Conservation (phyloP, 35 echinoderm and acorn worm species). For the Eucidaris tribuloides region DNA sequence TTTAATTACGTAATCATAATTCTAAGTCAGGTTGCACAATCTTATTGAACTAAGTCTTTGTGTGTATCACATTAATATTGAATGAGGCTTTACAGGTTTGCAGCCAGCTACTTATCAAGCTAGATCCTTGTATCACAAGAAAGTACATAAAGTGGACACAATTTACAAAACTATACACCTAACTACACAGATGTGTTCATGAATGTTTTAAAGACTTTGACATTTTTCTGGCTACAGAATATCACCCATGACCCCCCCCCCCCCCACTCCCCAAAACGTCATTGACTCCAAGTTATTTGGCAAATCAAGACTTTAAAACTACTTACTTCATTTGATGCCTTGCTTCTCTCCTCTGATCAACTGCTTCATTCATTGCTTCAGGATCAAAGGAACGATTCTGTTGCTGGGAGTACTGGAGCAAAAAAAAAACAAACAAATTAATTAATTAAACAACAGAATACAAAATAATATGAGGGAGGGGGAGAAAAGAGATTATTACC, state of each 20-base stretch:
- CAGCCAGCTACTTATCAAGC: background rate
- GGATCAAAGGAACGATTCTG: slow-evolving; percentile 19
- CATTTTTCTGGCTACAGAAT: background rate
- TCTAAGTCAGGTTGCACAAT: background rate
- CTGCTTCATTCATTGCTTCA: slow-evolving; percentile 24
- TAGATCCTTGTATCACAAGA: background rate
- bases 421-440: background rate
- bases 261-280: background rate
- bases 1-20: no score
- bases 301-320: background rate
- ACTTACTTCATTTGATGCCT: slow-evolving; percentile 20
- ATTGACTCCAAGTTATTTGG: background rate
- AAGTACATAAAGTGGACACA: background rate
- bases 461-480: no score
- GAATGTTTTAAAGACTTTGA: background rate
- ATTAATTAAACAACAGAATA: background rate
- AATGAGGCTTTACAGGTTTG: background rate
- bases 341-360: slow-evolving; percentile 18
- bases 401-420: slow-evolving; percentile 38
- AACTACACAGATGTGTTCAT: background rate
- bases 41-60: background rate
- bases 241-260: background rate
- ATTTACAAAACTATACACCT: background rate
- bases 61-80: background rate
- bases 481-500: no score